Evolutionary conservation across 2,888 invertebrate genomes (phyloP).

Genomic region (Drosophila nr. perissopoda): DNA sequence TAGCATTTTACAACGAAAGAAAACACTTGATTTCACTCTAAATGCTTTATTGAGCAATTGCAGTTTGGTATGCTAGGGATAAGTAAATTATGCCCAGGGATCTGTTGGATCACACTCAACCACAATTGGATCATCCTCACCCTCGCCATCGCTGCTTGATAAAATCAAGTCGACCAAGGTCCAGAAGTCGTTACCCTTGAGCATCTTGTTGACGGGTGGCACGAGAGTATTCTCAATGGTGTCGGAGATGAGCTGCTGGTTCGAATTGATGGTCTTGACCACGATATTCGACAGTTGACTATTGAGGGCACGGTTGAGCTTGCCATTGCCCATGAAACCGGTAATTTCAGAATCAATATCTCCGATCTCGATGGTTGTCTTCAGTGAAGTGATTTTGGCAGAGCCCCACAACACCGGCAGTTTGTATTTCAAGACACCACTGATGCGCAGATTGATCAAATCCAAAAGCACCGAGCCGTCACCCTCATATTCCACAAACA

Average conservation of each 20-base stretch:
- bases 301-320: conserved; percentile 70
- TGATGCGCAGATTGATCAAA: conserved; percentile 73
- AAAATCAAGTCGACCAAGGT: conserved; percentile 70
- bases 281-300: conserved; percentile 71
- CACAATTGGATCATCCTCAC: conserved; percentile 76
- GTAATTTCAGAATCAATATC: conserved; percentile 72
- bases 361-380: conserved; percentile 68
- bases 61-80: conserved; percentile 1
- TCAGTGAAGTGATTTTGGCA: conserved; percentile 75
- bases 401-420: conserved; percentile 82
- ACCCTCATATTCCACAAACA: conserved; percentile 79
- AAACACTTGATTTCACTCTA: neutral
- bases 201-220: conserved; percentile 70
- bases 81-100: conserved; percentile 77
- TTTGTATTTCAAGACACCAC: conserved; percentile 76
- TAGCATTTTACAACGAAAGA: neutral
- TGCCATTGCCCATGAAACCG: conserved; percentile 75
- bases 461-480: conserved; percentile 74
- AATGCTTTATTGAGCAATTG: conserved; percentile 30
- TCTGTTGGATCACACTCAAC: conserved; percentile 76
- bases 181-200: conserved; percentile 82
- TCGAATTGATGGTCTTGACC: conserved; percentile 68
- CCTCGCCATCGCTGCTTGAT: conserved; percentile 65
- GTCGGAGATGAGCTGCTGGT: conserved; percentile 70
- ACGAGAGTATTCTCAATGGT: conserved; percentile 74